Evolutionary conservation across 2,888 invertebrate species (phyloP).

Genomic region (Diloba caeruleocephala): DNA sequence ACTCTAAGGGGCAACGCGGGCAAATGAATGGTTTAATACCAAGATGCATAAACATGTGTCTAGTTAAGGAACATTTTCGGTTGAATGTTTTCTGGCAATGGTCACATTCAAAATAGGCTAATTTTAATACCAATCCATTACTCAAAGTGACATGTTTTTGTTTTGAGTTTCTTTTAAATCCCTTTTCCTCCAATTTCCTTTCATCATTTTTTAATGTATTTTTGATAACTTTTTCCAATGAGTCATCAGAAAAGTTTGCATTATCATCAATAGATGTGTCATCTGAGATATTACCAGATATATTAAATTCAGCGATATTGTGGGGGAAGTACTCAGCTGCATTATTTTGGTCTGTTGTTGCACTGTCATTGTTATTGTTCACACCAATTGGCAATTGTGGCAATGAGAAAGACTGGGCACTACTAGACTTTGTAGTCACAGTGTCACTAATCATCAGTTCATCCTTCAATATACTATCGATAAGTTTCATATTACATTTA

Average conservation of each 20-base stretch:
- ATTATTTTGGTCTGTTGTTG: conserved; percentile 71
- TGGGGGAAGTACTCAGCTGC: conserved; percentile 19
- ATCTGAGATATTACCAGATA: conserved; percentile 6
- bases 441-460: conserved; percentile 74
- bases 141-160: conserved; percentile 58
- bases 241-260: neutral
- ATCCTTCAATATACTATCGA: conserved; percentile 75
- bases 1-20: conserved; percentile 90
- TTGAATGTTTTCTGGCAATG: conserved; percentile 91
- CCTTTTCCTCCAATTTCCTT: conserved; percentile 38
- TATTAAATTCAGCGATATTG: conserved; percentile 24
- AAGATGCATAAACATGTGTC: conserved; percentile 91
- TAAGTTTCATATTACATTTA: conserved; percentile 65
- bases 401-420: neutral
- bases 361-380: conserved; percentile 85
- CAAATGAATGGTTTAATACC: conserved; percentile 91
- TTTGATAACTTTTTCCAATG: neutral
- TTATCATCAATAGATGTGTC: conserved; percentile 4
- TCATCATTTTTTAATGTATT: conserved; percentile 23
- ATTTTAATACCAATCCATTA: conserved; percentile 62
- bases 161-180: conserved; percentile 32
- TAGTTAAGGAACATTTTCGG: conserved; percentile 90
- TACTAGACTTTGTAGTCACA: conserved; percentile 1
- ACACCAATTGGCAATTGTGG: conserved; percentile 26
- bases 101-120: conserved; percentile 83